A percentile compares a stretch with the other conserved stretches of the same genome.
These are phyloP conservation scores for Parazoanthus darwini DNA, from an alignment of 92 coral and sea anemone species.

Conservation along the genomic window DNA sequence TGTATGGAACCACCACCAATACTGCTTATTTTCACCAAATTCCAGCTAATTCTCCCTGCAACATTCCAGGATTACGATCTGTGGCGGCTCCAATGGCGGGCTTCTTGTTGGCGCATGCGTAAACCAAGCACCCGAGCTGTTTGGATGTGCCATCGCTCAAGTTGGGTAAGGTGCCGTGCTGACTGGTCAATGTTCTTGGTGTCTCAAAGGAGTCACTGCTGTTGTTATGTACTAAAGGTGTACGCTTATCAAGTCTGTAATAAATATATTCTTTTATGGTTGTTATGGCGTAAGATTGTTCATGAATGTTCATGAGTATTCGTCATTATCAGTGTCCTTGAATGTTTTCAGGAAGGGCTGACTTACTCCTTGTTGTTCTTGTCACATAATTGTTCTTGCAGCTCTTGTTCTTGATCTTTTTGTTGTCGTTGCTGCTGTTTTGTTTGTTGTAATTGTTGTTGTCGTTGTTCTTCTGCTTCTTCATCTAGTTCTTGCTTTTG, in stretches of 20 bases:
- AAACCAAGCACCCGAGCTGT: conserved; percentile 94
- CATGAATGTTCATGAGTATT: too few species aligned
- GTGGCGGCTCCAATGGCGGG: conserved; percentile 98
- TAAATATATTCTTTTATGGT: too few species aligned
- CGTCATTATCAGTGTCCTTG: too few species aligned
- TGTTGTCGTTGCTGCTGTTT: too few species aligned
- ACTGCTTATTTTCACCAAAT: not conserved
- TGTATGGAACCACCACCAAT: too few species aligned
- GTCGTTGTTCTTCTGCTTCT: not conserved
- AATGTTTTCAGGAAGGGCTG: too few species aligned
- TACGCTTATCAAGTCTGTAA: too few species aligned
- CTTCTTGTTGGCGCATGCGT: conserved; percentile 92
- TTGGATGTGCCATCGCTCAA: conserved; percentile 91
- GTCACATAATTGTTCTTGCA: too few species aligned
- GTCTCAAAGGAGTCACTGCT: not conserved
- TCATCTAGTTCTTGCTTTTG: too few species aligned
- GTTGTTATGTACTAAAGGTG: not conserved
- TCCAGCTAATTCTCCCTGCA: not conserved
- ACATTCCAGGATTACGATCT: conserved; percentile 75
- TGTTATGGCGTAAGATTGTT: too few species aligned
- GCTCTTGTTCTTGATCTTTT: not conserved
- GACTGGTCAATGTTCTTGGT: too few species aligned
- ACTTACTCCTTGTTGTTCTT: too few species aligned
- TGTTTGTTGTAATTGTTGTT: not conserved
- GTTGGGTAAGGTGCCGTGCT: conserved; percentile 80